Conservation (phyloP, 1,140 invertebrate genomes). For the Maniola jurtina region DNA sequence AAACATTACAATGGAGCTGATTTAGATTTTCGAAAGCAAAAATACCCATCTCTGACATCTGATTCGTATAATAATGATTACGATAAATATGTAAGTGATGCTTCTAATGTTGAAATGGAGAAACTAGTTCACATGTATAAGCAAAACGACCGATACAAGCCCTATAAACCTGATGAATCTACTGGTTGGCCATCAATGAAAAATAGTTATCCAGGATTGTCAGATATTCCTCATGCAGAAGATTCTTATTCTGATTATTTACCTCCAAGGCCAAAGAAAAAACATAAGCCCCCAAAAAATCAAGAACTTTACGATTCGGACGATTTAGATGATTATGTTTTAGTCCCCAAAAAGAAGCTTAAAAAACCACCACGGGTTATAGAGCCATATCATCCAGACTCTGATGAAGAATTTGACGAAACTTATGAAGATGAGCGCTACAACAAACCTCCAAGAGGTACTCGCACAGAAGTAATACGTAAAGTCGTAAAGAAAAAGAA, state of each 20-base stretch:
- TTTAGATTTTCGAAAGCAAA: constrained; percentile 53
- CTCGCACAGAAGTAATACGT: constrained; percentile 58
- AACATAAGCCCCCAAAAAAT: constrained; percentile 53
- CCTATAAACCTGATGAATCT: constrained; percentile 49
- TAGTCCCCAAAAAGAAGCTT: constrained; percentile 66
- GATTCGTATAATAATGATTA: constrained; percentile 48
- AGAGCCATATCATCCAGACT: constrained; percentile 49
- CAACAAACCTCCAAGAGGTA: constrained; percentile 44
- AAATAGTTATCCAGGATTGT: constrained; percentile 47
- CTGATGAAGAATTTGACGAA: constrained; percentile 61
- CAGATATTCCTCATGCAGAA: constrained; percentile 48
- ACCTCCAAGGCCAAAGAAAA: constrained; percentile 59
- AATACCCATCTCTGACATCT: constrained; percentile 45
- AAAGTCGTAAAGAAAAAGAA: constrained; percentile 68
- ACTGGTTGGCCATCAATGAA: constrained; percentile 43
- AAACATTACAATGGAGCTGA: constrained; percentile 49
- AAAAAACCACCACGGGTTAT: constrained; percentile 52
- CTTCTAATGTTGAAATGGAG: constrained; percentile 50
- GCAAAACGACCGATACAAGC: constrained; percentile 40
- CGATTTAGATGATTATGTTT: constrained; percentile 61
- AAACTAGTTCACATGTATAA: constrained; percentile 46
- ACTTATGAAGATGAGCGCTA: constrained; percentile 49
- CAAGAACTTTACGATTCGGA: constrained; percentile 48
- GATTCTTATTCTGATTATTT: constrained; percentile 53
- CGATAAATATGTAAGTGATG: constrained; percentile 52